Conservation (phyloP, 2,113 vertebrate species). For the Cryptotis parvus region DNA sequence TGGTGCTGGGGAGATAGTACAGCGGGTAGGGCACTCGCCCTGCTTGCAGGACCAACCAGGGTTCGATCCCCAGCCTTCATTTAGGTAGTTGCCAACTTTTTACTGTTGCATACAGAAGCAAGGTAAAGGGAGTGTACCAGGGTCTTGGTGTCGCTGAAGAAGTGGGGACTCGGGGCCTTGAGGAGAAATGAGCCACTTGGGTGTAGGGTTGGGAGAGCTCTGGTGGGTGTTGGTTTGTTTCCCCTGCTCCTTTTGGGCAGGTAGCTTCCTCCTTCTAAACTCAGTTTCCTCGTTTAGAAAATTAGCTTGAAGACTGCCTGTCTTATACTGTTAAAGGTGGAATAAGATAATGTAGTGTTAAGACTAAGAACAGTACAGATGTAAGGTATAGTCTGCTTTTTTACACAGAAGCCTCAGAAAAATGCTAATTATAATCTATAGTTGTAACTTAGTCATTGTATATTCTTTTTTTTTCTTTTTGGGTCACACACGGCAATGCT, state of each 20-base stretch:
- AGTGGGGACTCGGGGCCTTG: background rate
- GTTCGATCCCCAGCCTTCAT: background rate
- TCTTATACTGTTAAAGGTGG: conserved; percentile 1
- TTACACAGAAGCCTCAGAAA: conserved; percentile 22
- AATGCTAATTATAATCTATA: background rate
- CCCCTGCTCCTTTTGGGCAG: background rate
- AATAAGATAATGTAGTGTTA: conserved; percentile 8
- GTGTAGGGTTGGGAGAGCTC: background rate
- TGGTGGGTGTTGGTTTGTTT: background rate
- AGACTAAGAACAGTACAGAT: background rate
- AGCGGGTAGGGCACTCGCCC: too few relatives aligned
- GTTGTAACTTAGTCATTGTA: background rate
- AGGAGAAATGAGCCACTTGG: background rate
- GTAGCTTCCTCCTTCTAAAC: background rate
- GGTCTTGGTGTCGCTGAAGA: background rate
- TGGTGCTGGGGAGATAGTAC: too few relatives aligned
- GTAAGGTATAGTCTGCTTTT: conserved; percentile 11
- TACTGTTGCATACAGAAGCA: too few relatives aligned
- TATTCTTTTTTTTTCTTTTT: background rate
- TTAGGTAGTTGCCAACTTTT: background rate
- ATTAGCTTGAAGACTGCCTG: background rate
- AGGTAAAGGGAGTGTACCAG: too few relatives aligned
- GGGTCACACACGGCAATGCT: too few relatives aligned
- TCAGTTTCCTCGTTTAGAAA: background rate
- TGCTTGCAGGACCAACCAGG: too few relatives aligned